phyloP scores from a whole-genome alignment of 1,140 invertebrate species.

The Papilio polytes region DNA sequence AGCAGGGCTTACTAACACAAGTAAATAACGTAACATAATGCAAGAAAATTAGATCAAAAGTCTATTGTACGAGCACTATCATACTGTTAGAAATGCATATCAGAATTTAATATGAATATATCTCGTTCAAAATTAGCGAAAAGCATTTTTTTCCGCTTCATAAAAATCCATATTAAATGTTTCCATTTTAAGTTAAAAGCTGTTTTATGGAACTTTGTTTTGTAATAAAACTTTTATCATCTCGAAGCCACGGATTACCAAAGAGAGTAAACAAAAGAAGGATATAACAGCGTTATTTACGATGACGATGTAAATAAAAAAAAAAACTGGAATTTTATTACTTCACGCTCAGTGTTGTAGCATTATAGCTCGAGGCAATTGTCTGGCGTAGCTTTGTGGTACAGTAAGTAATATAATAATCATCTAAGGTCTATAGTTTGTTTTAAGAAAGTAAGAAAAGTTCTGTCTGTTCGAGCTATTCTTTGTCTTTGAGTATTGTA shows the following conservation, averaged over 20 bases:
- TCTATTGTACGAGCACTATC: background rate
- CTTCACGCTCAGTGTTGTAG: conserved; percentile 40
- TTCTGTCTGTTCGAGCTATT: conserved; percentile 7
- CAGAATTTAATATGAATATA: background rate
- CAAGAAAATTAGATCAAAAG: background rate
- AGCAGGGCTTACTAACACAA: background rate
- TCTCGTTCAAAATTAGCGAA: background rate
- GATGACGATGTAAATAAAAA: conserved; percentile 40
- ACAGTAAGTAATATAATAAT: conserved; percentile 35
- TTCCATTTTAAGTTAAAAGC: conserved; percentile 34
- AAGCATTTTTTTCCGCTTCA: background rate
- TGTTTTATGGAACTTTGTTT: conserved; percentile 40
- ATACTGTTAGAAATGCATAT: background rate
- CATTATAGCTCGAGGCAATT: conserved; percentile 38
- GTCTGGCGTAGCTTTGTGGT: conserved; percentile 33
- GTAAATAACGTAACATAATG: background rate
- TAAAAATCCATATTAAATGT: conserved; percentile 29
- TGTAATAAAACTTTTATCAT: conserved; percentile 40
- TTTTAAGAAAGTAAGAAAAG: conserved; percentile 33
- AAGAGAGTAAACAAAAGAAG: conserved; percentile 38
- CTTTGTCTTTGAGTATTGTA: conserved; percentile 30
- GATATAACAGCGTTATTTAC: conserved; percentile 40
- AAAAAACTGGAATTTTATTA: conserved; percentile 38
- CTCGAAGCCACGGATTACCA: conserved; percentile 36
- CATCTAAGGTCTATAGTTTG: conserved; percentile 33